phyloP scores from a whole-genome alignment of 2,888 invertebrate species.

The Microctonus brassicae region DNA sequence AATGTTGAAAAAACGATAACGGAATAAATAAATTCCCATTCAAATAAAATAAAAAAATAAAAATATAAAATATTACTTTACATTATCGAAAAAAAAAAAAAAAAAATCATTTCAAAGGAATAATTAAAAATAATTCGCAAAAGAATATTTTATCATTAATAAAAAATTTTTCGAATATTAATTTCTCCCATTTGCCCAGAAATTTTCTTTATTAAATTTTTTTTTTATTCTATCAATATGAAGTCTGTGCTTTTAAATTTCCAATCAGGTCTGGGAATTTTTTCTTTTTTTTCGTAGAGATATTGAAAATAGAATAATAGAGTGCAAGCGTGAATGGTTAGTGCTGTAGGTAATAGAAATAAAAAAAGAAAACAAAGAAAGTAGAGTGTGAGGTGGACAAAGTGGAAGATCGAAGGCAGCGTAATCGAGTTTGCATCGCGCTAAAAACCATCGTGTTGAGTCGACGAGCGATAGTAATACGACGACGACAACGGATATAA shows the following conservation, averaged over 20 bases:
- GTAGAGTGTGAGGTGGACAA: conserved; percentile 25
- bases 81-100: too few species aligned
- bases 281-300: neutral
- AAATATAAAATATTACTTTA: neutral
- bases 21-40: conserved; percentile 17
- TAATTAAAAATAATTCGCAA: too few species aligned
- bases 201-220: neutral
- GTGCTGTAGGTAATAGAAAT: conserved; percentile 38
- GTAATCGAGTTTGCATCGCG: conserved; percentile 54
- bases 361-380: conserved; percentile 1
- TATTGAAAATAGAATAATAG: conserved; percentile 19
- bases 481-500: neutral
- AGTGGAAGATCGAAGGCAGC: conserved; percentile 51
- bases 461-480: neutral
- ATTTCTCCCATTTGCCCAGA: neutral
- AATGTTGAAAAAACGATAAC: conserved; percentile 5
- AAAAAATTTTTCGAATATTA: neutral
- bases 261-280: conserved; percentile 43
- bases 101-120: too few species aligned
- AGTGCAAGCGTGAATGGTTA: neutral
- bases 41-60: neutral
- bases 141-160: neutral
- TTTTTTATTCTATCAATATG: neutral
- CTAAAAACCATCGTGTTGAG: conserved; percentile 47
- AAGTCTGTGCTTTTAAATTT: conserved; percentile 38